Evolutionary conservation across 1,140 invertebrate genomes (phyloP).

Genomic region (Ridgeia piscesae): DNA sequence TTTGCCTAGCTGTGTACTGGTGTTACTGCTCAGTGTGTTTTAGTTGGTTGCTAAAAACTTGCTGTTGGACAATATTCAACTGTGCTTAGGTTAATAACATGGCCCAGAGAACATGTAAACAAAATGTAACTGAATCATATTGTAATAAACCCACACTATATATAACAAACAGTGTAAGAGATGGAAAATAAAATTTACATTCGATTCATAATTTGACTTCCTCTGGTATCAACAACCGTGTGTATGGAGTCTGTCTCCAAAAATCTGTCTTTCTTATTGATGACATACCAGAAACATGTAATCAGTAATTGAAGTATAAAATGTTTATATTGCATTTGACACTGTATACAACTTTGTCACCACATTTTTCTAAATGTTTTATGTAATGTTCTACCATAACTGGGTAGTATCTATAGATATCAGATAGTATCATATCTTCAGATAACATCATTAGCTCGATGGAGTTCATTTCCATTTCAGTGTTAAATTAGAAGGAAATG

Average conservation of each 20-base stretch:
- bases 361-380: neutral
- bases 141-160: neutral
- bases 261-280: neutral
- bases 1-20: neutral
- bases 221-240: neutral
- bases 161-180: too few species aligned
- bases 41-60: neutral
- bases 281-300: neutral
- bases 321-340: neutral
- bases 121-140: neutral
- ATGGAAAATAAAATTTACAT: too few species aligned
- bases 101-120: neutral
- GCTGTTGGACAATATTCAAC: neutral
- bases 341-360: neutral
- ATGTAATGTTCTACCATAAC: neutral
- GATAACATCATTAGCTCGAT: neutral
- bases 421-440: neutral
- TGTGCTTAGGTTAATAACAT: neutral
- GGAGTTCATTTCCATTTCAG: too few species aligned
- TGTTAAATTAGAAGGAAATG: too few species aligned
- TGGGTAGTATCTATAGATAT: too few species aligned
- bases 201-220: neutral
- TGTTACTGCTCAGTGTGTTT: neutral
- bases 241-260: neutral
- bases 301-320: neutral